These are phyloP conservation scores for Microhierax caerulescens DNA, from an alignment of 2,797 vertebrate genomes.

Conservation along the genomic window DNA sequence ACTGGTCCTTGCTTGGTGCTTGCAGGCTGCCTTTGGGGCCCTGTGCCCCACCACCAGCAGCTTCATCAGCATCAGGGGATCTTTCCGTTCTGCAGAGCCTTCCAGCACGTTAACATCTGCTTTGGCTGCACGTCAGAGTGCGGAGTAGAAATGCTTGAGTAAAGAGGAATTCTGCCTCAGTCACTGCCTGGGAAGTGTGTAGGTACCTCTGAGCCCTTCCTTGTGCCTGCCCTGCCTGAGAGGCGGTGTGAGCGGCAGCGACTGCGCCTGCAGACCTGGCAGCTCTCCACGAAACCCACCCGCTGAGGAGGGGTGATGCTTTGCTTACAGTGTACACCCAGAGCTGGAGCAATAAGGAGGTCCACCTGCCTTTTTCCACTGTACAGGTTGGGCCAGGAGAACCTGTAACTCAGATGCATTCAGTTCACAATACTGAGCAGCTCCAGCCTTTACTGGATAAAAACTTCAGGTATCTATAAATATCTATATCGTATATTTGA, in stretches of 20 bases:
- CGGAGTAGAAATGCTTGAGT: not conserved
- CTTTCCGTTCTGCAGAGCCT: not conserved
- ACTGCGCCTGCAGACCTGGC: not conserved
- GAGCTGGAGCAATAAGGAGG: no score
- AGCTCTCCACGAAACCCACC: not conserved
- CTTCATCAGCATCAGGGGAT: no score
- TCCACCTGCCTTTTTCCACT: no score
- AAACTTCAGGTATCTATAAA: no score
- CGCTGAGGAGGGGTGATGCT: not conserved
- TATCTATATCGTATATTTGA: rapidly evolving
- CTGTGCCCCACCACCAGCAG: not conserved
- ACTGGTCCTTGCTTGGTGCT: not conserved
- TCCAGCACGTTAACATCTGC: rapidly evolving
- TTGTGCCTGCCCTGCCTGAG: not conserved
- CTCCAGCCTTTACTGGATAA: not conserved
- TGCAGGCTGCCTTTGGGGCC: not conserved
- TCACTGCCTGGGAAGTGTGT: not conserved
- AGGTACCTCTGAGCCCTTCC: not conserved
- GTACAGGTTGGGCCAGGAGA: not conserved
- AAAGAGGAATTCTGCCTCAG: not conserved
- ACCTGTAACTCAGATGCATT: rapidly evolving
- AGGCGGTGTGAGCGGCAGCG: not conserved
- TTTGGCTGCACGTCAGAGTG: not conserved
- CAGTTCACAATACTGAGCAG: not conserved
- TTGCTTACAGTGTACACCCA: rapidly evolving